These are phyloP conservation scores for Smithornis capensis DNA, from an alignment of 2,113 vertebrate genomes.

Conservation along the genomic window DNA sequence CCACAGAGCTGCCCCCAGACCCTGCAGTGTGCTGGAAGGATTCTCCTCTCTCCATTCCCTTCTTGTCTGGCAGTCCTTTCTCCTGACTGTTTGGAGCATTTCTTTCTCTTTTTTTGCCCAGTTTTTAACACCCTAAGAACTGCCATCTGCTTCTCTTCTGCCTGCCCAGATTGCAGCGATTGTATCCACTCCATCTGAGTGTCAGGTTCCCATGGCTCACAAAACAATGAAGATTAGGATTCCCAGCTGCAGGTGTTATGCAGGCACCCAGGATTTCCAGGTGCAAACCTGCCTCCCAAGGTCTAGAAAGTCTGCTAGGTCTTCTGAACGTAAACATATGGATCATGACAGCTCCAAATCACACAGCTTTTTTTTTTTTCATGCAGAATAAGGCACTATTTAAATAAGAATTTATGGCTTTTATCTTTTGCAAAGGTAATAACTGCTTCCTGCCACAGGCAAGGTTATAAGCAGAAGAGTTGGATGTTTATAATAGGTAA, in stretches of 20 bases:
- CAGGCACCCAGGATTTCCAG: background rate
- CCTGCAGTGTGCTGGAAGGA: fast-evolving
- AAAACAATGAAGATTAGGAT: background rate
- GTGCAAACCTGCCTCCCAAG: background rate
- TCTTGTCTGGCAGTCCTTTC: background rate
- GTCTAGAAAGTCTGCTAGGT: background rate
- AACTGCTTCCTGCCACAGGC: background rate
- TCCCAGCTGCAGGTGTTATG: background rate
- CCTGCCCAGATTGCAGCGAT: background rate
- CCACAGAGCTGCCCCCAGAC: fast-evolving
- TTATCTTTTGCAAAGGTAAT: background rate
- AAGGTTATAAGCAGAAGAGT: background rate
- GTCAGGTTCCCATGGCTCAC: fast-evolving
- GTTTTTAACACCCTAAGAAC: background rate
- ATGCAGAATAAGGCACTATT: background rate
- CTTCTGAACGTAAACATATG: background rate
- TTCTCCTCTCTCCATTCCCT: background rate
- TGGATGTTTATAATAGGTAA: background rate
- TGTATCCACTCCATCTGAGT: background rate
- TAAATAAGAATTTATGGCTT: background rate
- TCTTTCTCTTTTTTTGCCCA: fast-evolving
- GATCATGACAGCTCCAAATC: background rate
- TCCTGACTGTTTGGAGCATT: background rate
- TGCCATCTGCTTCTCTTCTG: background rate
- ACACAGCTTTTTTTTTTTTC: background rate